These are phyloP conservation scores for human DNA, from an alignment of 2,113 vertebrate genomes.

Conservation along the genomic window GRCh38 chr1:24302001-24302500, in stretches of 20 bases:
- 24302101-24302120: background rate
- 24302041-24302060: constrained; percentile 51
- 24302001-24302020: background rate
- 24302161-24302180: background rate
- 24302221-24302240: background rate
- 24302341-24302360: constrained; percentile 29
- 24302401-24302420: constrained; percentile 37
- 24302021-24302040: background rate
- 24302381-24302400: constrained; percentile 57
- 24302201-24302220: background rate
- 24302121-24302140: background rate
- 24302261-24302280: background rate
- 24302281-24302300: background rate
- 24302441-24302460: background rate
- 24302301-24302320: background rate
- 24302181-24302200: background rate
- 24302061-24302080: background rate
- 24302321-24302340: background rate
- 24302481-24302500: background rate
- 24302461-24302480: background rate
- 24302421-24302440: background rate
- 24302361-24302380: constrained; percentile 37
- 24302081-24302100: background rate
- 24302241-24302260: background rate
- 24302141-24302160: background rate